phyloP scores from a whole-genome alignment of 2,888 invertebrate species.

The Pollenia amentaria region DNA sequence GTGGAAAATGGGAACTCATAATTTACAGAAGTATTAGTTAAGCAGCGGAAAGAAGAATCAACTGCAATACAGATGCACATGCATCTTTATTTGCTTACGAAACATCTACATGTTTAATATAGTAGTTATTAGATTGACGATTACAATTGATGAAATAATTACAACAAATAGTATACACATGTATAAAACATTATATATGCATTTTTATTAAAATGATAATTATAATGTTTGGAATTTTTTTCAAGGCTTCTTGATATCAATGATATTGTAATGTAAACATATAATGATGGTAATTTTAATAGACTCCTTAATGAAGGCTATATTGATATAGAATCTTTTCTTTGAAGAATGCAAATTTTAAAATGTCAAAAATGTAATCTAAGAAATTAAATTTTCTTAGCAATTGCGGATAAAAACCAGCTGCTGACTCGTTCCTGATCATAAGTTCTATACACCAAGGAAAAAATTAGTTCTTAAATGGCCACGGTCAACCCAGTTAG shows the following conservation, averaged over 20 bases:
- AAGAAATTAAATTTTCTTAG: too few relatives aligned
- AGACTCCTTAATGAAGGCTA: too few relatives aligned
- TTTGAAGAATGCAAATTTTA: too few relatives aligned
- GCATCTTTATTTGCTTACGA: not conserved
- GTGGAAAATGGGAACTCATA: not conserved
- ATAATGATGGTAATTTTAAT: not conserved
- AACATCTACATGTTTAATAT: not conserved
- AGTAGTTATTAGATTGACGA: constrained; percentile 27
- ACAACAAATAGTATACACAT: not conserved
- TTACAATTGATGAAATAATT: constrained; percentile 21
- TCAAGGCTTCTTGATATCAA: not conserved
- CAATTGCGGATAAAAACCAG: too few relatives aligned
- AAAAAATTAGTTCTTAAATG: too few relatives aligned
- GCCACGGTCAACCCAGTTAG: too few relatives aligned
- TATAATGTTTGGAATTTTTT: not conserved
- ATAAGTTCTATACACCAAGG: too few relatives aligned
- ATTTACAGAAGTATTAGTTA: constrained; percentile 21
- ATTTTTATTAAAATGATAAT: not conserved
- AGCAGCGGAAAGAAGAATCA: constrained; percentile 25
- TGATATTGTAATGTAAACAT: not conserved
- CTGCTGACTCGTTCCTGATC: too few relatives aligned
- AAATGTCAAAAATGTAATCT: too few relatives aligned
- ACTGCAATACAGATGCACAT: not conserved
- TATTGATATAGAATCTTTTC: too few relatives aligned
- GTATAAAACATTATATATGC: too few relatives aligned